phyloP scores from a whole-genome alignment of 2,888 invertebrate species.

The Teinopalpus imperialis region DNA sequence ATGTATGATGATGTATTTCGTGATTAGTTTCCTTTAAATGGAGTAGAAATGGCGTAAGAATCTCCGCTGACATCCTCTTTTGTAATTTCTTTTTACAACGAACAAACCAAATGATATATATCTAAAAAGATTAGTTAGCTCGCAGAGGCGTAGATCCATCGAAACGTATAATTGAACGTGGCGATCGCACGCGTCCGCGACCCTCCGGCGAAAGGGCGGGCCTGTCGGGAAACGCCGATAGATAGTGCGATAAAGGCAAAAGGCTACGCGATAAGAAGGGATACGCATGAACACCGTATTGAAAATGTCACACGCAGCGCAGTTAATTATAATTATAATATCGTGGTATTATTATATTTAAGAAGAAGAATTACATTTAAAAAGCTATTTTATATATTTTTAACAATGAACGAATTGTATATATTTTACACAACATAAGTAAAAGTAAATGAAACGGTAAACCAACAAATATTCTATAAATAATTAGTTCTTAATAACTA shows the following conservation, averaged over 20 bases:
- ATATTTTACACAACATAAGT: no score
- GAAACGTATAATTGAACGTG: slow-evolving; percentile 51
- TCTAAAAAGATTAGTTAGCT: neutral
- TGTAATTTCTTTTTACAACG: neutral
- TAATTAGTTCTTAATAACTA: no score
- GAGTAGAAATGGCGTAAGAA: no score
- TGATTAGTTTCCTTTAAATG: no score
- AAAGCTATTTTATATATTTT: no score
- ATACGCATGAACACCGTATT: slow-evolving; percentile 9
- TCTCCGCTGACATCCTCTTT: no score
- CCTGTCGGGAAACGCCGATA: slow-evolving; percentile 44
- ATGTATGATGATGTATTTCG: no score
- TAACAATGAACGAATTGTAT: no score
- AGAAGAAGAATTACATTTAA: no score
- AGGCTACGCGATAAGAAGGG: slow-evolving; percentile 10
- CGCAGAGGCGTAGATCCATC: slow-evolving; percentile 19
- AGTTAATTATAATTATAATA: neutral
- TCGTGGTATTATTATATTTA: neutral
- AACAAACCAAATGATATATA: neutral
- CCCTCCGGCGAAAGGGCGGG: slow-evolving; percentile 38
- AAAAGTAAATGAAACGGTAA: no score
- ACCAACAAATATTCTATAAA: no score
- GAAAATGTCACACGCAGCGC: slow-evolving; percentile 1
- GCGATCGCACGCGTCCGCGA: slow-evolving; percentile 30
- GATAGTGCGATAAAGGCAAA: slow-evolving; percentile 11